A percentile compares a stretch with the other conserved stretches of the same genome.
phyloP scores from a whole-genome alignment of 2,113 vertebrate species.

The Phyllopteryx taeniolatus region DNA sequence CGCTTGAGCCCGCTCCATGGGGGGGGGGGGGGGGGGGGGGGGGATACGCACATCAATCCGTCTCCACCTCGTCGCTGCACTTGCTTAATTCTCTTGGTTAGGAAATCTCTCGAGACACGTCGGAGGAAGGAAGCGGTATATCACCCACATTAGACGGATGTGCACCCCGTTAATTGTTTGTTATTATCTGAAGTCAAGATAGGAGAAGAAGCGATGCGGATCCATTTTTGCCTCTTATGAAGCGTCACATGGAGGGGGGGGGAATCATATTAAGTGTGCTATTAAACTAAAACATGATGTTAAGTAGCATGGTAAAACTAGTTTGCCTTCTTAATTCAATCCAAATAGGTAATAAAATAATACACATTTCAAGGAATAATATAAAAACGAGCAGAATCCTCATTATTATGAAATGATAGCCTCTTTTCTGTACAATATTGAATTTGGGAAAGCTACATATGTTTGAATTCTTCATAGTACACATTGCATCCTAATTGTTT shows the following conservation, averaged over 20 bases:
- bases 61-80: constrained; percentile 45
- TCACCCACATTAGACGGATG: background rate
- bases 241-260: background rate
- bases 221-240: background rate
- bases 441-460: background rate
- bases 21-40: constrained; percentile 32
- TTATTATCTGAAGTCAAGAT: background rate
- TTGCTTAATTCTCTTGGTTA: constrained; percentile 57
- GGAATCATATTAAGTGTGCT: background rate
- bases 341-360: background rate
- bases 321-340: background rate
- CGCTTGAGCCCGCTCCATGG: constrained; percentile 25
- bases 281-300: background rate
- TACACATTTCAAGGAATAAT: background rate
- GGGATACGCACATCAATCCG: constrained; percentile 56
- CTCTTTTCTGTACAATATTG: background rate
- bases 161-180: background rate
- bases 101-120: constrained; percentile 34
- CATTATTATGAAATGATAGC: background rate
- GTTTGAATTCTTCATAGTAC: background rate
- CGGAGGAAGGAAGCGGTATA: background rate
- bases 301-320: background rate
- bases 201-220: background rate
- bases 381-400: background rate
- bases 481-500: background rate